phyloP scores from a whole-genome alignment of 2,888 invertebrate genomes.

The Scaptomyza reducta region DNA sequence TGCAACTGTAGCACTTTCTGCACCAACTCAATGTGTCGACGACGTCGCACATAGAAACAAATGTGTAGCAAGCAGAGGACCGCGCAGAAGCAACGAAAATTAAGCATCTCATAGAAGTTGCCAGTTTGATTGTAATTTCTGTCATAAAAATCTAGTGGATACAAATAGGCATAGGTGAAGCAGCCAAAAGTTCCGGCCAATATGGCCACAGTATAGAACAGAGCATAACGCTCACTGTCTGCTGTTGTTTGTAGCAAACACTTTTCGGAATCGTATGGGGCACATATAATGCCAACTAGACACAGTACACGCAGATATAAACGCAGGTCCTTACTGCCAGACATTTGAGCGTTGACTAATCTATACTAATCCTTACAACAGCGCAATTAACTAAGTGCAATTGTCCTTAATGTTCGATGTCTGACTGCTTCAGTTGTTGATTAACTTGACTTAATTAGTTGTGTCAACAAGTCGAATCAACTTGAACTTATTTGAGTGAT shows the following conservation, averaged over 20 bases:
- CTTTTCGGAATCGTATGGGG: slow-evolving; percentile 30
- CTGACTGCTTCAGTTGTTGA: background rate
- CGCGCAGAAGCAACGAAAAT: slow-evolving; percentile 41
- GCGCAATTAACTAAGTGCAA: slow-evolving; percentile 24
- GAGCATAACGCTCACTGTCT: slow-evolving; percentile 41
- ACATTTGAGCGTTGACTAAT: slow-evolving; percentile 47
- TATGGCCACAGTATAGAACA: slow-evolving; percentile 18
- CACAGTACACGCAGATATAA: slow-evolving; percentile 45
- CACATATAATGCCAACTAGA: slow-evolving; percentile 54
- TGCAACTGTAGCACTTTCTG: slow-evolving; percentile 44
- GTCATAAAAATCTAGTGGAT: slow-evolving; percentile 32
- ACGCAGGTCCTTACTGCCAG: slow-evolving; percentile 44
- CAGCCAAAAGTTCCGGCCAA: background rate
- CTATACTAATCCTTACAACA: background rate
- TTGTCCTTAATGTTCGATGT: slow-evolving; percentile 10
- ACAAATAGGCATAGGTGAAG: slow-evolving; percentile 28
- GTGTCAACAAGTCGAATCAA: background rate
- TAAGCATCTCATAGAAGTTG: slow-evolving; percentile 54
- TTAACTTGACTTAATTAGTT: slow-evolving; percentile 7
- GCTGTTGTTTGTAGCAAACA: slow-evolving; percentile 39
- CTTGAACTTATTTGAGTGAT: too few relatives aligned
- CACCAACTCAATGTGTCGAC: slow-evolving; percentile 42
- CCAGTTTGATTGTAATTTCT: slow-evolving; percentile 54
- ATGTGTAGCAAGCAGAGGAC: slow-evolving; percentile 44
- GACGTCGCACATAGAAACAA: slow-evolving; percentile 49